Base-by-base conservation (phyloP, 1,140 invertebrate species). In the Theocolax elegans region DNA sequence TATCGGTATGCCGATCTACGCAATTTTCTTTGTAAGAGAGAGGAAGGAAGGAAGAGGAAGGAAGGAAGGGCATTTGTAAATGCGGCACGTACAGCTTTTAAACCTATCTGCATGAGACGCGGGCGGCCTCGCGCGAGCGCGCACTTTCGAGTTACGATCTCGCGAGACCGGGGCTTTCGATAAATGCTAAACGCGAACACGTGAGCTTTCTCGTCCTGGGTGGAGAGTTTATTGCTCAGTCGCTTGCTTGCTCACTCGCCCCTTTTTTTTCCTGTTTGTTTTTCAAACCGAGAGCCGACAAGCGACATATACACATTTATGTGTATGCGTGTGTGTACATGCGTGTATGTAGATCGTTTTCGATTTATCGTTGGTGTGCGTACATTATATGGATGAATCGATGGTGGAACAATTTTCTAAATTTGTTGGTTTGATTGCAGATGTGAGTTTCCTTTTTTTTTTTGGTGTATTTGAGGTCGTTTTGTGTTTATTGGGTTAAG, bases 51-150 rank as follows among this genome's bases (percentile, higher is more conserved):
- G 15, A 54, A 31, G 51, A 54, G 29, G 15, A 10, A 23, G 38
- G 19, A 15, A 54, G 31, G 12, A 54, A 25, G 29, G 53, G 78
- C 80, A 84, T 85, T 85, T 81, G 80, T 83, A 85, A 83, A 78
- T 81, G 75, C 79, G 76, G 81, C 84, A 85, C 84, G 83, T 85
- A 83, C 77, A 48, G 77, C 81, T 84, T 83, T 85, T 83, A 85
- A 85, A 85, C 80, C 81, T 83, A 85, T 85, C 82, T 85, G 79
- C 83, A 83, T 84, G 83, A 82, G 82, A 83, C 83, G 80, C 79
- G 79, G 76, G 72, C 81, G 76, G 73, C 71, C 73, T 31, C 27
- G 51, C n/a, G 23, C 53, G 29, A 35, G 12, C 53, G 3, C 82
- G 79, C 77, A 80, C 79, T 80, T 83, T 80, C 77, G 76, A 83